These are phyloP conservation scores for Gila robusta DNA, from an alignment of 2,797 vertebrate genomes.

Conservation along the genomic window DNA sequence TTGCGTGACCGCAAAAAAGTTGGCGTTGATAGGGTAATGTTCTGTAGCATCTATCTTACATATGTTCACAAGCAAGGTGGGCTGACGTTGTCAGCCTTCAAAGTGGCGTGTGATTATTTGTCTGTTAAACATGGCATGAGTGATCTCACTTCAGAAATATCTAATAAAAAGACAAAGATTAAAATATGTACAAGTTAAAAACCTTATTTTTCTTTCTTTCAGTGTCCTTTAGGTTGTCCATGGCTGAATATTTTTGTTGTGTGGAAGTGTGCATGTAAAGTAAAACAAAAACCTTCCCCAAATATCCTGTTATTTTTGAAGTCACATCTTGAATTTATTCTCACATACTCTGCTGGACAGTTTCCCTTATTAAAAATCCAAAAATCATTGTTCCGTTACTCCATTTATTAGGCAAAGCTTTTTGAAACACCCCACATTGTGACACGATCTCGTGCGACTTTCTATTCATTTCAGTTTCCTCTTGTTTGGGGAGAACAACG, in stretches of 20 bases:
- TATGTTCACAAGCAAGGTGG: conserved; percentile 44
- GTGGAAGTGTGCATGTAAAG: conserved; percentile 54
- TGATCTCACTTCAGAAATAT: conserved; percentile 53
- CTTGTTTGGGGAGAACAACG: conserved; percentile 52
- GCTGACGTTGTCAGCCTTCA: conserved; percentile 38
- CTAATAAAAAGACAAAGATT: conserved; percentile 53
- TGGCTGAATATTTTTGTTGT: conserved; percentile 55
- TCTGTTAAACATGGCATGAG: conserved; percentile 58
- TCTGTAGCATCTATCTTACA: conserved; percentile 56
- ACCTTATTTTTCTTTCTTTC: conserved; percentile 51
- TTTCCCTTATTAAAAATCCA: conserved; percentile 13
- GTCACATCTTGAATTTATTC: conserved; percentile 24
- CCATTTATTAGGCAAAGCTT: conserved; percentile 10
- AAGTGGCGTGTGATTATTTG: conserved; percentile 54
- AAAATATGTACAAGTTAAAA: conserved; percentile 45
- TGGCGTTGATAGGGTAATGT: conserved; percentile 50
- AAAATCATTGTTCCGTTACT: not conserved
- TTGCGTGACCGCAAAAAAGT: conserved; percentile 41
- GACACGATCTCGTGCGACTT: conserved; percentile 10
- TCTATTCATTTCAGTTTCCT: conserved; percentile 46
- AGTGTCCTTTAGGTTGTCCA: conserved; percentile 54
- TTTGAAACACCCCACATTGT: conserved; percentile 29
- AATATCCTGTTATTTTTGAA: conserved; percentile 24
- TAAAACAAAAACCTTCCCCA: conserved; percentile 34
- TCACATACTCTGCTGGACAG: conserved; percentile 29